phyloP scores from a whole-genome alignment of 1,140 invertebrate genomes.

The Lasioglossum albipes region DNA sequence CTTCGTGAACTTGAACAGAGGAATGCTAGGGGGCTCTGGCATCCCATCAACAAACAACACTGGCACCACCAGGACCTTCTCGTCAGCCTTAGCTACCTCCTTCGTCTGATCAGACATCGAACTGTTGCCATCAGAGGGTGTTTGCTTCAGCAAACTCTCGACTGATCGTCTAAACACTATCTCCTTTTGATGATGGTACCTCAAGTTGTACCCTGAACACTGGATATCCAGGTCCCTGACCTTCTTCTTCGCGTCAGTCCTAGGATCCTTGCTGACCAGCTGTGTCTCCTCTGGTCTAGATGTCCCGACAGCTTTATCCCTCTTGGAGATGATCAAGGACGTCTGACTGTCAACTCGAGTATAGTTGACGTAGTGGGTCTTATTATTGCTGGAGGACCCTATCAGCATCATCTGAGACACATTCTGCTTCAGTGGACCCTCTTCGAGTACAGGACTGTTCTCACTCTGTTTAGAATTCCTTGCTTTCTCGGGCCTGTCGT shows the following conservation, averaged over 20 bases:
- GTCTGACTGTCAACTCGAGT: slow-evolving; percentile 1
- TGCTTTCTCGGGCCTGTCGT: neutral
- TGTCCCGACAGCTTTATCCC: neutral
- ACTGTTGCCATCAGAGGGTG: neutral
- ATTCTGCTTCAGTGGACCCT: neutral
- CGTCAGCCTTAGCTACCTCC: neutral
- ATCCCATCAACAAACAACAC: slow-evolving; percentile 50
- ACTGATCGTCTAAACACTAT: neutral
- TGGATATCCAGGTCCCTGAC: neutral
- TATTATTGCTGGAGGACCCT: neutral
- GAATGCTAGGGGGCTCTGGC: slow-evolving; percentile 11
- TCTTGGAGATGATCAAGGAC: neutral
- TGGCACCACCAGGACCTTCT: slow-evolving; percentile 58
- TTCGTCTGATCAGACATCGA: neutral
- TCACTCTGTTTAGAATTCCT: too few species aligned
- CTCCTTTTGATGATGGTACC: slow-evolving; percentile 4
- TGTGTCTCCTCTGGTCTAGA: neutral
- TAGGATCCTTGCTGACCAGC: neutral
- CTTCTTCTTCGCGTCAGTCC: neutral
- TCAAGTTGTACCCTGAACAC: neutral
- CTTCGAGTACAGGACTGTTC: neutral
- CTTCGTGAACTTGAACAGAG: slow-evolving; percentile 18
- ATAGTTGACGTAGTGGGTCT: neutral
- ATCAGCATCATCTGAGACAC: neutral
- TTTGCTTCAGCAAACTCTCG: neutral